These are phyloP conservation scores for Sicus ferrugineus DNA, from an alignment of 2,888 invertebrate species.

Conservation along the genomic window DNA sequence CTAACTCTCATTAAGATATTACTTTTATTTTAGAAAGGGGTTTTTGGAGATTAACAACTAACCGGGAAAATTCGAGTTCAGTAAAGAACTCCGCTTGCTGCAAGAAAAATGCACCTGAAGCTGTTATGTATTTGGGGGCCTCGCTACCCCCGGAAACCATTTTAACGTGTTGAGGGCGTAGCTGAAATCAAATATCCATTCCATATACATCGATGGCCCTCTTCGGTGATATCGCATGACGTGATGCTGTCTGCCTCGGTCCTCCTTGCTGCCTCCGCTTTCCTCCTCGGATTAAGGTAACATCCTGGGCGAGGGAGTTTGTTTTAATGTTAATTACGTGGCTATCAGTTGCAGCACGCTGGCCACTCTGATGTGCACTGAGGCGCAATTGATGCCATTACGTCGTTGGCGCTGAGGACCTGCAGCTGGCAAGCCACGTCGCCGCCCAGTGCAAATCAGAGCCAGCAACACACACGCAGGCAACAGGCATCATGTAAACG, in stretches of 20 bases:
- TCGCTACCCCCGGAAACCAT: too few relatives aligned
- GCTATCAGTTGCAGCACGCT: constrained; percentile 38
- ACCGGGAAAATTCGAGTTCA: too few relatives aligned
- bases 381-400: constrained; percentile 33
- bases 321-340: constrained; percentile 40
- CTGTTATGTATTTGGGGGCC: too few relatives aligned
- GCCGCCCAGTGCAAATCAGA: not conserved
- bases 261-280: not conserved
- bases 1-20: too few relatives aligned
- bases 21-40: too few relatives aligned
- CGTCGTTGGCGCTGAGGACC: constrained; percentile 10
- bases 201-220: not conserved
- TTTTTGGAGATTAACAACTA: too few relatives aligned
- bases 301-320: constrained; percentile 40
- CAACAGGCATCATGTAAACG: constrained; percentile 16
- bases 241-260: not conserved
- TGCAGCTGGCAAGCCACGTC: constrained; percentile 15
- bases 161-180: too few relatives aligned
- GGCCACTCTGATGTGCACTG: constrained; percentile 17
- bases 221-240: not conserved
- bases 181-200: constrained; percentile 52
- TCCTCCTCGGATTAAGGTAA: constrained; percentile 48
- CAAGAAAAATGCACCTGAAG: too few relatives aligned
- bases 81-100: too few relatives aligned
- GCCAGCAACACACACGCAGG: not conserved